Evolutionary conservation across 35 echinoderm and acorn worm genomes (phyloP), one percentile per base, ranked within the genome.

Genomic region (Apostichopus parvimensis): DNA sequence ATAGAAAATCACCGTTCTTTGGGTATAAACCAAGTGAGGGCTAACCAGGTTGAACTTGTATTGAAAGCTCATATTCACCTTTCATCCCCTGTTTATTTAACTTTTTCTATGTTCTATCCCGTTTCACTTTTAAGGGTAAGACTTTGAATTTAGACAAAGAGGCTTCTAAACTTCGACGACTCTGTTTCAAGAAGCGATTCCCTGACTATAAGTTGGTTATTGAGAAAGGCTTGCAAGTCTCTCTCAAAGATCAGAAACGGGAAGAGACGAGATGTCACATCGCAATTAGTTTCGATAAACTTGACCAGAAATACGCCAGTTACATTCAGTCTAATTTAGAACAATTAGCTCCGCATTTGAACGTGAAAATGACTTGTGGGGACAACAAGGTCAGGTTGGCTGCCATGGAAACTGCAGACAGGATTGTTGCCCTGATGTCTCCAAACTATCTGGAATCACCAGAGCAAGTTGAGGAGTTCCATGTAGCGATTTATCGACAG

Each of bases 381-480:
- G 71, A 90, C 53, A 93, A 92, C 15, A 93, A 92, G 12, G 92
- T 90, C 20, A 84, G 93, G 24, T 89, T 94, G 17, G 17, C 77
- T 86, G 17, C 81, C 45, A 77, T 98, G 79, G 96, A 98, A 56
- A 92, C 89, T 53, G 93, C 96, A 28, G 79, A 86, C 26, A 80
- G 88, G 59, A 85, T 98, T 10, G 87, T 98, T 1, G 52, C 83
- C 6, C 86, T 95, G 21, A 59, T 98, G 17, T 96, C 97, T 5
- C 94, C 94, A 2, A 86, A 87, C 77, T 98, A 98, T 66, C 53
- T 94, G 10, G 97, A 98, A 24, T 96, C 95, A 10, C 90, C 91
- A 8, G 91, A 95, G 53, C 93, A 94, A 34, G 91, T 94, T 14
- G 97, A 98, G 87, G 97, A 98, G 57, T 92, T 98, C 52, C 93